These are phyloP conservation scores for Bombus picipes DNA, from an alignment of 1,140 invertebrate species.

Conservation along the genomic window DNA sequence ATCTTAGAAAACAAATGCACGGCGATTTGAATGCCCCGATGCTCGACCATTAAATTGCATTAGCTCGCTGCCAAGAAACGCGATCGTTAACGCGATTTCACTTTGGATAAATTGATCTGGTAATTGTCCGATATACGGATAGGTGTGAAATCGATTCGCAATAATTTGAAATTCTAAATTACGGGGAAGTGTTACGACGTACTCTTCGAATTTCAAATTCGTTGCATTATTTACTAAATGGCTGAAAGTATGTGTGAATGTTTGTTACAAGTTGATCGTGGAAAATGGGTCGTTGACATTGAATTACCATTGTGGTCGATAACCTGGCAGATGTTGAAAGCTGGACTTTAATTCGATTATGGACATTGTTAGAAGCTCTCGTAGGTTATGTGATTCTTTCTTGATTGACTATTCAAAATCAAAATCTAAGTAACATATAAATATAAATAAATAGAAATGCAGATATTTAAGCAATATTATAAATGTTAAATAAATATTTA, in stretches of 20 bases:
- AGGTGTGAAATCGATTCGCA: background rate
- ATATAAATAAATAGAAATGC: background rate
- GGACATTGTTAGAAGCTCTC: no score
- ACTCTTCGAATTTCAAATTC: background rate
- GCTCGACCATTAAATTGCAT: background rate
- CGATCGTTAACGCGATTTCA: background rate
- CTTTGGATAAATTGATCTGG: background rate
- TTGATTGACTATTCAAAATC: no score
- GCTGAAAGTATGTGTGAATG: background rate
- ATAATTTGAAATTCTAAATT: background rate
- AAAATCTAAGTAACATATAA: no score
- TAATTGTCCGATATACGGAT: background rate
- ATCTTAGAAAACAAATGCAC: background rate
- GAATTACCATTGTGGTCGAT: background rate
- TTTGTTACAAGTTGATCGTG: background rate
- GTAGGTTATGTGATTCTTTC: no score
- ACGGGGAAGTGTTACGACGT: background rate
- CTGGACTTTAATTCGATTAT: no score
- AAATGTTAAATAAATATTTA: no score
- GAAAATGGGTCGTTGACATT: background rate
- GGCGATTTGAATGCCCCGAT: background rate
- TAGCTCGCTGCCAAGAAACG: no score
- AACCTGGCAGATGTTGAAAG: no score
- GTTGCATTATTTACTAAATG: background rate
- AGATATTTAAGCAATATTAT: rapidly evolving